A percentile compares a stretch with the other conserved stretches of the same genome.
Conservation (phyloP, 2,113 vertebrate species). For the Forbesichthys agassizii region DNA sequence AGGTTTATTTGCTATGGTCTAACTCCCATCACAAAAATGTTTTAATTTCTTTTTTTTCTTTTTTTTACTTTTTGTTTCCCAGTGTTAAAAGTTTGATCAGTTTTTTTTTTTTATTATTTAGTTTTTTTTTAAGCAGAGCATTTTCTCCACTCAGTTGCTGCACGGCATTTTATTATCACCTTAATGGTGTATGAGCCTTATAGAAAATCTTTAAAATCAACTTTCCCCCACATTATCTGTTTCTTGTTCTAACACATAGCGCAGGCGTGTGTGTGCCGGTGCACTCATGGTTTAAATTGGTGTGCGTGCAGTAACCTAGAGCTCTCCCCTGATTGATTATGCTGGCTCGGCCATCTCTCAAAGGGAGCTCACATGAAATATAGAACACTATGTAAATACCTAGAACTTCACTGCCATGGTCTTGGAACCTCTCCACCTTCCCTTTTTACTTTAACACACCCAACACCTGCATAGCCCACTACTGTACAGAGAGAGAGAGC, state of each 20-base stretch:
- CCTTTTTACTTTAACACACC: conserved; percentile 5
- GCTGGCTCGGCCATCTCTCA: conserved; percentile 48
- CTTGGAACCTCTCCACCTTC: conserved; percentile 40
- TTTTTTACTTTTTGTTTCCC: conserved; percentile 4
- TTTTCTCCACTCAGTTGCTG: conserved; percentile 40
- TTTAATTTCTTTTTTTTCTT: conserved; percentile 15
- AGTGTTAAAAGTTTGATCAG: conserved; percentile 40
- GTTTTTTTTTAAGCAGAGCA: conserved; percentile 35
- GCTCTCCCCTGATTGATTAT: conserved; percentile 65
- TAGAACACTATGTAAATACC: conserved; percentile 65
- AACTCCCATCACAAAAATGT: conserved; percentile 24
- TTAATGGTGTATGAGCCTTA: conserved; percentile 36
- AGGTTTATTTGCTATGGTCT: conserved; percentile 41
- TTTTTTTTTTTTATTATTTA: conserved; percentile 43
- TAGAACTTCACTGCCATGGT: conserved; percentile 47
- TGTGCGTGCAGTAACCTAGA: conserved; percentile 43
- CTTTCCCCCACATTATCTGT: conserved; percentile 13
- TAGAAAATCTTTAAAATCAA: conserved; percentile 24
- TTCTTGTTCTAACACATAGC: neutral
- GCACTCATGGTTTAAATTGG: conserved; percentile 20
- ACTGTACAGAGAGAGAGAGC: conserved; percentile 33
- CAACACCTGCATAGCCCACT: conserved; percentile 45
- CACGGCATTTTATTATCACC: conserved; percentile 30
- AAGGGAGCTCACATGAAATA: conserved; percentile 58
- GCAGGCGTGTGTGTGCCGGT: conserved; percentile 15